A percentile compares a stretch with the other conserved stretches of the same genome.
These are phyloP conservation scores for Muricea muricata DNA, from an alignment of 92 coral and sea anemone genomes.

Conservation along the genomic window DNA sequence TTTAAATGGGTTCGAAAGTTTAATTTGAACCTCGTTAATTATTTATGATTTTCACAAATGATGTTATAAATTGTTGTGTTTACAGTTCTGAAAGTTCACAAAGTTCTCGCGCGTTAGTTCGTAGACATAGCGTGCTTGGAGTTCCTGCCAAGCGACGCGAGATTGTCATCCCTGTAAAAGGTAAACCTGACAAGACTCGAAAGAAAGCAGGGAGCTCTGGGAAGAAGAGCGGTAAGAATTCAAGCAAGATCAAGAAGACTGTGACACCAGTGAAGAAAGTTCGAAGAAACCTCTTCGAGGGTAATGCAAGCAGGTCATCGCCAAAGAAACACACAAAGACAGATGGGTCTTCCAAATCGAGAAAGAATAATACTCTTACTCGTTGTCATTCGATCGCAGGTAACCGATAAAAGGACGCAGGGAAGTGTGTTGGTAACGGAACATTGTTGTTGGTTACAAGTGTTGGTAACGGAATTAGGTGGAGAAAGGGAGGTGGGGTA, in stretches of 20 bases:
- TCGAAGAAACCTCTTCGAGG: conserved; percentile 85
- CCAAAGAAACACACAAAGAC: conserved; percentile 44
- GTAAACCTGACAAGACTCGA: conserved; percentile 60
- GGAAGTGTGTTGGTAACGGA: no score
- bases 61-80: background rate
- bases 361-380: conserved; percentile 24
- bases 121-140: conserved; percentile 81
- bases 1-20: no score
- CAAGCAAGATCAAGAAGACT: conserved; percentile 24
- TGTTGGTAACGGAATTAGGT: no score
- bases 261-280: conserved; percentile 91
- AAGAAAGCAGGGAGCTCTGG: conserved; percentile 31
- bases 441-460: no score
- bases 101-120: conserved; percentile 72
- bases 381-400: conserved; percentile 76
- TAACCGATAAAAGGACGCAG: no score
- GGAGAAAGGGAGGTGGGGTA: no score
- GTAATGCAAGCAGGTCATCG: conserved; percentile 43
- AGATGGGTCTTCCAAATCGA: conserved; percentile 36
- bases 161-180: conserved; percentile 83
- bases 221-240: conserved; percentile 41
- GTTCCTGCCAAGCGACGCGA: conserved; percentile 83
- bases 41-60: no score
- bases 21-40: no score
- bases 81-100: conserved; percentile 61